A percentile compares a stretch with the other conserved stretches of the same genome.
phyloP scores from a whole-genome alignment of 2,797 vertebrate species.

The Vireo griseus region DNA sequence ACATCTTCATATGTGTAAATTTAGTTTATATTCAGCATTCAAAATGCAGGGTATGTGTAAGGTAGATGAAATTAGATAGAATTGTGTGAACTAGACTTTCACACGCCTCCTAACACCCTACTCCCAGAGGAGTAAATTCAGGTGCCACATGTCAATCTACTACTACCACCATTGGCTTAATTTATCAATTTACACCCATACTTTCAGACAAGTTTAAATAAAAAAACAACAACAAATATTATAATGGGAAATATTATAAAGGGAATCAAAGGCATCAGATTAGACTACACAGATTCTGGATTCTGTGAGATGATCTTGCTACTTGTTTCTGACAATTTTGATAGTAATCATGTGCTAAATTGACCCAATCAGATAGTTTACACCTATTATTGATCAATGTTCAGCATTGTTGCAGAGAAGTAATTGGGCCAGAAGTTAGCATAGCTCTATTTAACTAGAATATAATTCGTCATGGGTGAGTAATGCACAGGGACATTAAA shows the following conservation, averaged over 20 bases:
- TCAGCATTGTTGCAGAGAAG: not conserved
- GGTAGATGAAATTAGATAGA: not conserved
- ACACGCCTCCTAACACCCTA: not conserved
- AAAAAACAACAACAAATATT: not conserved
- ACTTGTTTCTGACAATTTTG: not conserved
- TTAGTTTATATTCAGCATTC: not conserved
- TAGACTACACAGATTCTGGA: not conserved
- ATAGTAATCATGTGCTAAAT: not conserved
- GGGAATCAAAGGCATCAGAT: not conserved
- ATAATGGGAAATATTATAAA: not conserved
- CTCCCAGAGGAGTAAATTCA: not conserved
- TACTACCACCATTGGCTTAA: not conserved
- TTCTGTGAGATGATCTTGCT: not conserved
- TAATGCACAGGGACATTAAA: not conserved
- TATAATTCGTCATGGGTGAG: not conserved
- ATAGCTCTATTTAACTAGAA: not conserved
- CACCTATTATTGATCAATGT: not conserved
- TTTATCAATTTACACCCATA: not conserved
- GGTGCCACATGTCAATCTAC: not conserved
- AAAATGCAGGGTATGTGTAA: not conserved
- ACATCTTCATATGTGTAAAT: not conserved
- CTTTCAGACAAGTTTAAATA: not conserved
- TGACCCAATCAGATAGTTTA: not conserved
- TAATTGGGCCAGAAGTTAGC: not conserved
- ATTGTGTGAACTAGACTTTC: not conserved